Percentiles rank a stretch among this genome's conserved stretches.
phyloP scores from a whole-genome alignment of 2,888 invertebrate genomes.

The Diadegma fenestrale region DNA sequence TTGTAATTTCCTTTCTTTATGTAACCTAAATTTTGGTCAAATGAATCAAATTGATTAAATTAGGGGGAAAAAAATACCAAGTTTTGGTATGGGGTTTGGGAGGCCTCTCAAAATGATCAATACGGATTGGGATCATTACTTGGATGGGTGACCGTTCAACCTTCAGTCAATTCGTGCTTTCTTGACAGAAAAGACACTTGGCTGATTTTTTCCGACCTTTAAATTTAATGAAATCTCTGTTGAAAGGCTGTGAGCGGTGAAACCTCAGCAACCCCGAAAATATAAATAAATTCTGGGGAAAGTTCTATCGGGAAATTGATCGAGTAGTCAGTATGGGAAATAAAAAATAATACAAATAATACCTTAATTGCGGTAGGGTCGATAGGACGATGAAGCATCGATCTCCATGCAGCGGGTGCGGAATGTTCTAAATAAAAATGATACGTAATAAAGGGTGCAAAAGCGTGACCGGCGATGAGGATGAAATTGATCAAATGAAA shows the following conservation, averaged over 20 bases:
- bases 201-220: background rate
- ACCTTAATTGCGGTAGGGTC: constrained; percentile 81
- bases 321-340: constrained; percentile 37
- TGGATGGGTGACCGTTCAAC: background rate
- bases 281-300: background rate
- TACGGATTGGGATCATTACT: background rate
- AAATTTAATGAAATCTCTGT: background rate
- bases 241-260: too few species aligned
- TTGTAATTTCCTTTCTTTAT: too few species aligned
- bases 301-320: background rate
- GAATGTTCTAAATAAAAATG: constrained; percentile 81
- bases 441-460: constrained; percentile 73
- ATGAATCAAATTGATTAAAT: background rate
- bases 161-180: background rate
- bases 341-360: constrained; percentile 72
- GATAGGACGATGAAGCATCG: constrained; percentile 83
- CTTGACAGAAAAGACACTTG: background rate
- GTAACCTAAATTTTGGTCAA: background rate
- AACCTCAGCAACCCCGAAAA: background rate
- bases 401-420: constrained; percentile 84
- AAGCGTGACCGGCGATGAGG: constrained; percentile 43
- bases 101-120: background rate
- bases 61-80: background rate
- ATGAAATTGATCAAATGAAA: constrained; percentile 26
- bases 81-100: background rate